phyloP scores from a whole-genome alignment of 2,888 invertebrate species.

The Pogonocherus hispidulus region DNA sequence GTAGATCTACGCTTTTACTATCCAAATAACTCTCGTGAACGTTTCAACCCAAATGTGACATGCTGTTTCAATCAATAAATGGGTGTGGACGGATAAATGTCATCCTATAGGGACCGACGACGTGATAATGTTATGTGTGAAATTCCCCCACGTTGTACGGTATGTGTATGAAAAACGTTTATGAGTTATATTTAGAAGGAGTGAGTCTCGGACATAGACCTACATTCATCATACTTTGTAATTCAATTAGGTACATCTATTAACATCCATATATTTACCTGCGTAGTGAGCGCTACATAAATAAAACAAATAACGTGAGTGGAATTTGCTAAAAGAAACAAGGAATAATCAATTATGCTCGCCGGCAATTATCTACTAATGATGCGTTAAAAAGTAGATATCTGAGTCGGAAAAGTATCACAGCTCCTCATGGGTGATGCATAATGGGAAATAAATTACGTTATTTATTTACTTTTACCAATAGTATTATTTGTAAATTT shows the following conservation, averaged over 20 bases:
- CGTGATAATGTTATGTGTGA: background rate
- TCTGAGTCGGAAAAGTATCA: constrained; percentile 35
- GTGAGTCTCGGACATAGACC: background rate
- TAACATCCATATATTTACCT: background rate
- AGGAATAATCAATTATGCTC: constrained; percentile 35
- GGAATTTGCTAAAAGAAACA: constrained; percentile 30
- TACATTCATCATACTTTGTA: constrained; percentile 1
- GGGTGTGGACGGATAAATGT: background rate
- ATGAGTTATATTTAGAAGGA: constrained; percentile 1
- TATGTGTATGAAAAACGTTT: background rate
- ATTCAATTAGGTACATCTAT: constrained; percentile 14
- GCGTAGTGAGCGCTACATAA: background rate
- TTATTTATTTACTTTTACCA: constrained; percentile 9
- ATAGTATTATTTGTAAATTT: background rate
- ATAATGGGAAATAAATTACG: constrained; percentile 11
- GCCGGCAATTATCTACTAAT: constrained; percentile 42
- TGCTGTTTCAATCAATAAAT: no score
- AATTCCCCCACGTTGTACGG: background rate
- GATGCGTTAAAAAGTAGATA: constrained; percentile 37
- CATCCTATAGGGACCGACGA: background rate
- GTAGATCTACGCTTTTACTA: no score
- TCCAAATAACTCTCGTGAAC: no score
- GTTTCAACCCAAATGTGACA: no score
- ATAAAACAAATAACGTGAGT: constrained; percentile 28
- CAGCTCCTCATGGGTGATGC: constrained; percentile 7